A percentile compares a stretch with the other conserved stretches of the same genome.
phyloP scores from a whole-genome alignment of 2,888 invertebrate species.

The Aporophyla nigra region DNA sequence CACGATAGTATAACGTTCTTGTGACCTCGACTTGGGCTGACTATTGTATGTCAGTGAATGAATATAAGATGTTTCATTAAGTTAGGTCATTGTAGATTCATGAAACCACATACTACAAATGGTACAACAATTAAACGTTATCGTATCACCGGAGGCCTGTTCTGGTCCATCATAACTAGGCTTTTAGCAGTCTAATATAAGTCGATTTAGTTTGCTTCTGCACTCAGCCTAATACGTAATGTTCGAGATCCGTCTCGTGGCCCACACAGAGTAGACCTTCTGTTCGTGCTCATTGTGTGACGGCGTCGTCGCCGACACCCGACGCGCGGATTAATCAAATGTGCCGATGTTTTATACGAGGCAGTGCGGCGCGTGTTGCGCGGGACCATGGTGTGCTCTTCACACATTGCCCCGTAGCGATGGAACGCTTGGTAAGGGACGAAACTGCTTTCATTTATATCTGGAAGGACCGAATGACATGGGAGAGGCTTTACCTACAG shows the following conservation, averaged over 20 bases:
- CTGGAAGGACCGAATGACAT: neutral
- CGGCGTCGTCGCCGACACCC: neutral
- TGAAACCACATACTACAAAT: neutral
- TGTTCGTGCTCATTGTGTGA: neutral
- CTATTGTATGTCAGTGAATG: neutral
- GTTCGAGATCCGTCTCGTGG: neutral
- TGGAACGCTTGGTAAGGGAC: neutral
- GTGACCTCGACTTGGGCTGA: neutral
- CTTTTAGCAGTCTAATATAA: neutral
- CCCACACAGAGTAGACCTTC: neutral
- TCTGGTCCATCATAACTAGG: neutral
- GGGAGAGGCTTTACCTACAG: neutral
- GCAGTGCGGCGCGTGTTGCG: neutral
- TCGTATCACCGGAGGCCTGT: neutral
- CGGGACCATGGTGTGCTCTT: neutral
- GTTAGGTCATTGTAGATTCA: neutral
- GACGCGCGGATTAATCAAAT: slow-evolving; percentile 43
- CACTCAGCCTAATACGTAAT: neutral
- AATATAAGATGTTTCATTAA: neutral
- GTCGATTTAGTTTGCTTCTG: neutral
- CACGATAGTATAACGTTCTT: too few species aligned
- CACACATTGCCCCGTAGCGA: neutral
- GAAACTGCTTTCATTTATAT: neutral
- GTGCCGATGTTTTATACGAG: slow-evolving; percentile 22
- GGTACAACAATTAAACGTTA: neutral